Evolutionary conservation across 2,888 invertebrate species (phyloP), one percentile per base, ranked within the genome.

Genomic region (Phortica okadai): DNA sequence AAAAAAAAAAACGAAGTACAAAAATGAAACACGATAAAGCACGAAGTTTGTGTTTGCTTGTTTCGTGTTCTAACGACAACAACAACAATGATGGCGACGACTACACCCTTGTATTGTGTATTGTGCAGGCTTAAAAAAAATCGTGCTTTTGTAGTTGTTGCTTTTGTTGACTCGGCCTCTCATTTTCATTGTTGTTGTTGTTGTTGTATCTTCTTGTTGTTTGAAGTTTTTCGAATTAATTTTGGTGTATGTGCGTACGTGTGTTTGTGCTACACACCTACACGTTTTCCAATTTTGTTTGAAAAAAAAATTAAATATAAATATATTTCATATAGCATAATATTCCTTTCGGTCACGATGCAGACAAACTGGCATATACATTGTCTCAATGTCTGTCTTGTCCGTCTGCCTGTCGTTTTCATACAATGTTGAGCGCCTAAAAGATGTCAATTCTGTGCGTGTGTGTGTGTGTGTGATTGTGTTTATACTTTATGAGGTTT

Each of bases 51-150:
- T 25, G 10, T 4, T 25, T 62, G 77, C 10, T 11, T 74, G 41
- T 72, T 21, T 77, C 21, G 62, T 25, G 16, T 25, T 16, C 3
- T 62, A 3, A 2, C 62, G 25, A 5, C 8, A n/a, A 11, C 62
- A 56, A 56, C 56, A 56, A 56, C 6, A 6, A 44, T 76, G 64
- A 64, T 74, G 73, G 44, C 45, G 21, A 76, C 42, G 81, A 74
- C 77, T 73, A 80, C 79, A 80, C 80, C 79, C 79, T 75, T 79
- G 72, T 33, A 14, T 72, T 67, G 59, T 62, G 72, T 42, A 66
- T 45, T 54, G 72, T 25, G 54, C 50, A 8, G 66, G 66, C 66
- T 3, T 6, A 50, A 50, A 50, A 50, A 50, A 50, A 2, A 50
- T 50, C 50, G 11, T 50, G 11, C 21, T 59, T 42, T 73, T 59